phyloP scores from a whole-genome alignment of 2,888 invertebrate species.

The Chalcis sispes region DNA sequence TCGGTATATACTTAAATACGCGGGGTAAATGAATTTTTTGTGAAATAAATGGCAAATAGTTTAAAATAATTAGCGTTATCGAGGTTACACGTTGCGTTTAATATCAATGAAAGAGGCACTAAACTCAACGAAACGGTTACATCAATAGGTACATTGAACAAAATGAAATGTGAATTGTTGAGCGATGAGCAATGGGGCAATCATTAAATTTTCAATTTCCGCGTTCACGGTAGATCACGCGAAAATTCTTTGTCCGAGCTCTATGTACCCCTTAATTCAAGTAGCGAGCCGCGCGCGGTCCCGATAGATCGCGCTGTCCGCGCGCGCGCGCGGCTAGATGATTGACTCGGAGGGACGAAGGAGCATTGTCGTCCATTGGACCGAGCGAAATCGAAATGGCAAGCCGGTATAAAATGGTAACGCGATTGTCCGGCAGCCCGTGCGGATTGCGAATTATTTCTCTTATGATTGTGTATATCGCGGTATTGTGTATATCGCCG shows the following conservation, averaged over 20 bases:
- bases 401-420: slow-evolving; percentile 70
- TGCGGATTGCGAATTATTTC: slow-evolving; percentile 73
- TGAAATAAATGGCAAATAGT: too few species aligned
- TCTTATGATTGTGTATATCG: slow-evolving; percentile 62
- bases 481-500: background rate
- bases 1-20: too few species aligned
- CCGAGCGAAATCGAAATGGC: slow-evolving; percentile 72
- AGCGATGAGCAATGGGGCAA: background rate
- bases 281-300: background rate
- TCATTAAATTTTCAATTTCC: slow-evolving; percentile 47
- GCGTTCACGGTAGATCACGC: slow-evolving; percentile 38
- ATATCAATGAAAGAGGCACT: background rate
- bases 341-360: slow-evolving; percentile 69
- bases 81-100: too few species aligned
- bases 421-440: slow-evolving; percentile 71
- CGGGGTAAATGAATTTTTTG: too few species aligned
- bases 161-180: slow-evolving; percentile 36
- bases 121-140: background rate
- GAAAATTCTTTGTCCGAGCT: slow-evolving; percentile 47
- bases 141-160: background rate
- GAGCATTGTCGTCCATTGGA: slow-evolving; percentile 72
- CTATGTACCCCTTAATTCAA: slow-evolving; percentile 38
- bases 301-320: background rate
- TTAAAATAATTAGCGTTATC: too few species aligned
- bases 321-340: slow-evolving; percentile 63